These are phyloP conservation scores for Cuculus canorus DNA, from an alignment of 2,797 vertebrate genomes.

Conservation along the genomic window DNA sequence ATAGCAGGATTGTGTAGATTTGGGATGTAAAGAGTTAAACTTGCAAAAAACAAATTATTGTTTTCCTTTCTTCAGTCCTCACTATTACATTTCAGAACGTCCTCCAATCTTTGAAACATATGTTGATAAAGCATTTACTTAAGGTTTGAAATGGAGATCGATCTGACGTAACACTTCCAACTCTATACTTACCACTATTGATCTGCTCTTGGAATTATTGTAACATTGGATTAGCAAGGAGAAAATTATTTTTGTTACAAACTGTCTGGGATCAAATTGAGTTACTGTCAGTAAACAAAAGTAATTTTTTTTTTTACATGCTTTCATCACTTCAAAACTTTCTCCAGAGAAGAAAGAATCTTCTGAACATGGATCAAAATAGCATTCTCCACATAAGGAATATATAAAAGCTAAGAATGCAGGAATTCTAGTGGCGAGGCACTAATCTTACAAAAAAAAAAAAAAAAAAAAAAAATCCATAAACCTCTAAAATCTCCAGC, in stretches of 20 bases:
- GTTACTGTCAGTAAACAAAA: background rate
- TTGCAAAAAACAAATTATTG: background rate
- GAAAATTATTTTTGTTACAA: conserved; percentile 24
- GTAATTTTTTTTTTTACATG: background rate
- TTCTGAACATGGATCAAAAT: background rate
- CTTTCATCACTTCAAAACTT: background rate
- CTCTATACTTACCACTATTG: conserved; percentile 21
- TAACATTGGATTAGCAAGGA: background rate
- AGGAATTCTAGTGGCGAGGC: background rate
- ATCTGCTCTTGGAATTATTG: conserved; percentile 29
- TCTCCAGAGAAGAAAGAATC: background rate
- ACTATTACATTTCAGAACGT: background rate
- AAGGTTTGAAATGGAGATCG: conserved; percentile 38
- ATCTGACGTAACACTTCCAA: conserved; percentile 21
- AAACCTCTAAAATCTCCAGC: background rate
- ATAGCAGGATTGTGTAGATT: background rate
- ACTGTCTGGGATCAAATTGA: background rate
- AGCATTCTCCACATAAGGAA: background rate
- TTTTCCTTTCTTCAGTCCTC: background rate
- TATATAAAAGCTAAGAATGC: background rate
- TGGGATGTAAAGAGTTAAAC: background rate
- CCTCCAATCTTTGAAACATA: background rate
- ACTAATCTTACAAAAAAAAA: background rate
- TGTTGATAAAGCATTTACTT: conserved; percentile 34
- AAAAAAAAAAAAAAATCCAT: background rate